phyloP scores from a whole-genome alignment of 2,888 invertebrate genomes.

The Copidosoma aretas region DNA sequence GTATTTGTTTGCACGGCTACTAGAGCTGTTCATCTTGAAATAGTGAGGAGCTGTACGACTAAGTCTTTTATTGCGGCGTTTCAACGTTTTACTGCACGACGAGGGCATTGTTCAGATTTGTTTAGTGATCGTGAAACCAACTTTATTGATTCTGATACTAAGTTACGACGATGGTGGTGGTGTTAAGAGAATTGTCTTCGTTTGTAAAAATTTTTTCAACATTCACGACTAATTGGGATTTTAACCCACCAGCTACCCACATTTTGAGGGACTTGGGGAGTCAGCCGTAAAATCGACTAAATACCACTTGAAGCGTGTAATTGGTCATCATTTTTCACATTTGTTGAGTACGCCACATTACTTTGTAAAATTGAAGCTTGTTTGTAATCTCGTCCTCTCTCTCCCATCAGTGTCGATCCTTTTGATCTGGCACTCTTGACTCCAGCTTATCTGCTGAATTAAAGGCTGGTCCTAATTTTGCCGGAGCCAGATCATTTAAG shows the following conservation, averaged over 20 bases:
- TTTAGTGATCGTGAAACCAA: neutral
- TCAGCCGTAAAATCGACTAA: no score
- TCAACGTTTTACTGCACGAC: neutral
- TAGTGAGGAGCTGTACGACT: neutral
- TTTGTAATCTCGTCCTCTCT: no score
- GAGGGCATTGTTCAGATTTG: conserved; percentile 4
- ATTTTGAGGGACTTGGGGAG: neutral
- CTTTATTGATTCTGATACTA: neutral
- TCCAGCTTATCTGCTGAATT: neutral
- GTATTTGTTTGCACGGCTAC: neutral
- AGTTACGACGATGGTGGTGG: no score
- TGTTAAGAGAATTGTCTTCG: no score
- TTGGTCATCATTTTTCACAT: no score
- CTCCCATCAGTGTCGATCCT: neutral
- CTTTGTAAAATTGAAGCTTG: no score
- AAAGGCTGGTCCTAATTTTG: neutral
- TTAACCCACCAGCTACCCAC: neutral
- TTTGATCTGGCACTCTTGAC: neutral
- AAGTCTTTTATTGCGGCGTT: conserved; percentile 1
- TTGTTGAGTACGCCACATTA: no score
- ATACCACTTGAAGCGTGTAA: no score
- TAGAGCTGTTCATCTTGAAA: neutral
- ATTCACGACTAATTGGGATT: neutral
- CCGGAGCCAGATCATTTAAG: neutral
- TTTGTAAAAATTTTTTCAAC: no score